These are phyloP conservation scores for Scaptomyza pallida DNA, from an alignment of 1,140 invertebrate species.

Conservation along the genomic window DNA sequence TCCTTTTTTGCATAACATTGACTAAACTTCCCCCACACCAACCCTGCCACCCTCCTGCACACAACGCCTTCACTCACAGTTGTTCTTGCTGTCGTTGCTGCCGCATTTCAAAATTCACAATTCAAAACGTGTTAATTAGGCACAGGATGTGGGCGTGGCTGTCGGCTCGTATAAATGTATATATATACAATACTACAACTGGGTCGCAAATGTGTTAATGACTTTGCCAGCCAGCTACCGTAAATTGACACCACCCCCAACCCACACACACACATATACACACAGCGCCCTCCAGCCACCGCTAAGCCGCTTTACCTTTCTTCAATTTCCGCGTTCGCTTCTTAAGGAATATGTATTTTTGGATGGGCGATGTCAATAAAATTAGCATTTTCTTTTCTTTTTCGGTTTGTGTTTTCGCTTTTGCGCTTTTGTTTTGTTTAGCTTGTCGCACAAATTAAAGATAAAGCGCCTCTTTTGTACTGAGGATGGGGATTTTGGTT, in stretches of 20 bases:
- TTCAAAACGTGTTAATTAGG: constrained; percentile 82
- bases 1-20: constrained; percentile 67
- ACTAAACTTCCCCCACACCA: background rate
- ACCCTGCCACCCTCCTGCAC: background rate
- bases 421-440: constrained; percentile 47
- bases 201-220: constrained; percentile 74
- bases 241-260: background rate
- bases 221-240: constrained; percentile 43
- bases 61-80: no score
- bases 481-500: constrained; percentile 20
- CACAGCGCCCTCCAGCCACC: constrained; percentile 7
- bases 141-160: constrained; percentile 45
- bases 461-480: background rate
- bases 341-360: constrained; percentile 42
- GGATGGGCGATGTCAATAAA: constrained; percentile 71
- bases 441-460: constrained; percentile 75
- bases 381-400: constrained; percentile 74
- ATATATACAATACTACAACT: background rate
- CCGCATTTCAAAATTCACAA: constrained; percentile 79
- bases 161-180: constrained; percentile 17
- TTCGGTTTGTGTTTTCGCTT: constrained; percentile 39
- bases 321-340: constrained; percentile 66
- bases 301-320: constrained; percentile 46
- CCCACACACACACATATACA: background rate
- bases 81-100: constrained; percentile 29